phyloP scores from a whole-genome alignment of 2,888 invertebrate genomes.

The Drosophila yooni region DNA sequence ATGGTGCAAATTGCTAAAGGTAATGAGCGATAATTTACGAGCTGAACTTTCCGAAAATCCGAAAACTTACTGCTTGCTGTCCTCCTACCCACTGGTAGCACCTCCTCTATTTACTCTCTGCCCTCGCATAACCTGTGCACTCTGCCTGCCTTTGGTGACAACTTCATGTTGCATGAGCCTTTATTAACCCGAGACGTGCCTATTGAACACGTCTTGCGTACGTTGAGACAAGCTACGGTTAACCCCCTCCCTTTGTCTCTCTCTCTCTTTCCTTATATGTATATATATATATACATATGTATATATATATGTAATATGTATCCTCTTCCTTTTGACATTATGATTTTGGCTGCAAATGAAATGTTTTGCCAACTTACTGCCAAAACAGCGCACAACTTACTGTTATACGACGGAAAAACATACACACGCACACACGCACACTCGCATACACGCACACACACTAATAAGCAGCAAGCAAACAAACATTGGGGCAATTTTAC shows the following conservation, averaged over 20 bases:
- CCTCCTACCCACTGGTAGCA: not conserved
- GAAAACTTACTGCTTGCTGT: slow-evolving; percentile 9
- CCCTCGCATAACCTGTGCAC: no score
- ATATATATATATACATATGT: not conserved
- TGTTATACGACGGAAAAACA: slow-evolving; percentile 30
- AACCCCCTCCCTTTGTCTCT: not conserved
- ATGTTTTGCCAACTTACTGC: slow-evolving; percentile 78
- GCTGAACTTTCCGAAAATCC: slow-evolving; percentile 18
- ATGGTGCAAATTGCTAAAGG: slow-evolving; percentile 10
- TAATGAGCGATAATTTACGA: slow-evolving; percentile 26
- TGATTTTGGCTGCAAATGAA: slow-evolving; percentile 71
- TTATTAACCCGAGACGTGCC: slow-evolving; percentile 34
- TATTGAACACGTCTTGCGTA: slow-evolving; percentile 29
- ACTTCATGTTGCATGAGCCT: slow-evolving; percentile 36
- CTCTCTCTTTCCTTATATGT: not conserved
- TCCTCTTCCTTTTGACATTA: slow-evolving; percentile 35
- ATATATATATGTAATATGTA: not conserved
- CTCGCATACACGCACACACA: slow-evolving; percentile 20
- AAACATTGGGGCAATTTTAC: slow-evolving; percentile 74
- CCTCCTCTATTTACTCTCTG: not conserved
- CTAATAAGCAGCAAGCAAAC: slow-evolving; percentile 49
- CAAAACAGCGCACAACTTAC: slow-evolving; percentile 70
- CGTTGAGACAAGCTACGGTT: not conserved
- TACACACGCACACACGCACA: slow-evolving; percentile 17
- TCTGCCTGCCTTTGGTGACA: slow-evolving; percentile 14